Evolutionary conservation across 2,797 vertebrate species (phyloP).

Genomic region (Enoplosus armatus): DNA sequence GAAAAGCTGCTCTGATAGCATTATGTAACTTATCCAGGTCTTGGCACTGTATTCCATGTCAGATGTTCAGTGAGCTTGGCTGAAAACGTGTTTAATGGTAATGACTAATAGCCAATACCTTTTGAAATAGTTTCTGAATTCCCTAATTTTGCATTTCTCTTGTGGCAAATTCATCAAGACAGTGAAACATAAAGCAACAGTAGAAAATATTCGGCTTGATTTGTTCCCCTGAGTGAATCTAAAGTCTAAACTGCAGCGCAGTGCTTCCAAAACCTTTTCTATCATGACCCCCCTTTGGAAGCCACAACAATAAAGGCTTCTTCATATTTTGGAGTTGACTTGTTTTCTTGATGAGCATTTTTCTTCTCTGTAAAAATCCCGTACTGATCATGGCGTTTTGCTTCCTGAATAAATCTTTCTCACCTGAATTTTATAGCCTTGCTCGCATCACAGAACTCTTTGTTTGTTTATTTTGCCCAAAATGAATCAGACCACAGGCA

Average conservation of each 20-base stretch:
- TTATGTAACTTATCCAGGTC: constrained; percentile 15
- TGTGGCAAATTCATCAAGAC: background rate
- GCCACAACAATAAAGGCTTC: too few relatives aligned
- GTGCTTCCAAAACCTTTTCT: too few relatives aligned
- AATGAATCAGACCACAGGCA: background rate
- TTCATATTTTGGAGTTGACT: too few relatives aligned
- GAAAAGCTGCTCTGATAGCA: constrained; percentile 6
- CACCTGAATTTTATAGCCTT: background rate
- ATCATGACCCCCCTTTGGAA: too few relatives aligned
- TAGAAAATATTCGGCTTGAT: background rate
- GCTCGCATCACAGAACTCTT: background rate
- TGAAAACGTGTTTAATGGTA: background rate
- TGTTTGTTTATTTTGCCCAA: background rate
- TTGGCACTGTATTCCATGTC: background rate
- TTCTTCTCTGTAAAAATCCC: background rate
- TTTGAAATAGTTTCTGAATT: background rate
- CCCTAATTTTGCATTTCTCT: background rate
- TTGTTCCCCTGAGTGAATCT: too few relatives aligned
- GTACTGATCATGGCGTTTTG: background rate
- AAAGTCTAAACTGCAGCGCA: too few relatives aligned
- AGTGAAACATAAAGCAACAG: background rate
- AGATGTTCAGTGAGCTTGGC: background rate
- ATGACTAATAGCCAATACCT: background rate
- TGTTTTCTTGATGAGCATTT: too few relatives aligned
- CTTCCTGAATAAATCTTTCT: background rate